Evolutionary conservation across 2,797 vertebrate species (phyloP), one percentile per base, ranked within the genome.

Genomic region (Neosalanx taihuensis): DNA sequence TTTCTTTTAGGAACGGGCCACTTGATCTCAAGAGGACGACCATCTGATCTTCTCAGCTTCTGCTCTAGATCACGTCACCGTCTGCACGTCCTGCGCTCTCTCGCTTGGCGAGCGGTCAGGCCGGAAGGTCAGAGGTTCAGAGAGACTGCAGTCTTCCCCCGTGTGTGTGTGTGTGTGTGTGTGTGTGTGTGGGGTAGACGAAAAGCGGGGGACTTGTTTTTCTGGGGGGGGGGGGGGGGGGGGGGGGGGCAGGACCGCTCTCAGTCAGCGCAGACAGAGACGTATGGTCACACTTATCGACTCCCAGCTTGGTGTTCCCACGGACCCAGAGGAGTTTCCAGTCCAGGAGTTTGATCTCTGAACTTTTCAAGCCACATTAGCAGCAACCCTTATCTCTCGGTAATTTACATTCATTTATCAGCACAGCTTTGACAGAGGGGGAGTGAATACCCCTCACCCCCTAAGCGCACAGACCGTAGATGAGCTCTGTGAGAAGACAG

Each of bases 291-390:
- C 30, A 15, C 15, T 18, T 73, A 76, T 79, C 67, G 0, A 72
- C 20, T 29, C 49, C 51, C 61, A 23, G 12, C 62, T 64, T 67
- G 9, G 57, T 71, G 59, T 86, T 84, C 79, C 82, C 82, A 82
- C 74, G 56, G 71, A 17, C 51, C 51, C 51, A n/a, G 18, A 56
- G 51, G 41, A 46, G 41, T 46, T 56, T 6, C 0, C 51, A 7
- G 51, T 30, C 57, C 46, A 26, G 3, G 1, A 18, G 60, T 31
- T 78, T 76, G 61, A 79, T 72, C 66, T 0, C 56, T 72, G 66
- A 77, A 49, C 71, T 56, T 58, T 33, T 35, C 41, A 3, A 49
- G 30, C 49, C 66, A 33, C 56, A 33, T 63, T 70, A 59, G 61
- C 51, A 37, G 70, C 60, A 26, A 61, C 59, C 53, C 59, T 67